Conservation (phyloP, 2,888 invertebrate genomes). For the Apoderus coryli region DNA sequence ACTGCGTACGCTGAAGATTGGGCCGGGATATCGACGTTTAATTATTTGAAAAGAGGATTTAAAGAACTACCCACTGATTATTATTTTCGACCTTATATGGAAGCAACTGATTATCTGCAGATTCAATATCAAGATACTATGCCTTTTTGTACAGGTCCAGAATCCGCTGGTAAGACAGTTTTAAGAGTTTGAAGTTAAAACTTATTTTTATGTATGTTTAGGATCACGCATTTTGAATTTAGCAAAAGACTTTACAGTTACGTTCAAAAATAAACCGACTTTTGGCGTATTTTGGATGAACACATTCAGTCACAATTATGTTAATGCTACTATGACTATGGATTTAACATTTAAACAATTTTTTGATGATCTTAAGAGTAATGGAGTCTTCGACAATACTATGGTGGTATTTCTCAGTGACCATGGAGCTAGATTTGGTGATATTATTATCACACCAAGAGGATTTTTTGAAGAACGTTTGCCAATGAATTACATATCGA, state of each 20-base stretch:
- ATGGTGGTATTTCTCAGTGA: slow-evolving; percentile 64
- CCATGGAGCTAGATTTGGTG: slow-evolving; percentile 66
- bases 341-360: slow-evolving; percentile 47
- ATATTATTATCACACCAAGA: slow-evolving; percentile 37
- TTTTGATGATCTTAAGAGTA: slow-evolving; percentile 40
- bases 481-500: slow-evolving; percentile 55
- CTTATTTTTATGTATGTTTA: too few relatives aligned
- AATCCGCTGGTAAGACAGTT: slow-evolving; percentile 25
- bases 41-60: slow-evolving; percentile 60
- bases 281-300: slow-evolving; percentile 75
- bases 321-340: slow-evolving; percentile 51
- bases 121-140: slow-evolving; percentile 18
- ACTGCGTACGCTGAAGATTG: slow-evolving; percentile 74
- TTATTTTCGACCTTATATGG: slow-evolving; percentile 59
- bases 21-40: slow-evolving; percentile 57
- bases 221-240: slow-evolving; percentile 56
- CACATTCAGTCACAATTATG: slow-evolving; percentile 57
- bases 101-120: slow-evolving; percentile 45
- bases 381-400: slow-evolving; percentile 47
- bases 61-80: slow-evolving; percentile 63
- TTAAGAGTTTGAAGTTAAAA: background rate
- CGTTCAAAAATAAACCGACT: slow-evolving; percentile 44
- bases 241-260: slow-evolving; percentile 49
- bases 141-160: slow-evolving; percentile 42
- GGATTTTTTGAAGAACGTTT: slow-evolving; percentile 70